Base-by-base conservation (phyloP, 92 coral and sea anemone species). In the Epizoanthus fatuus region DNA sequence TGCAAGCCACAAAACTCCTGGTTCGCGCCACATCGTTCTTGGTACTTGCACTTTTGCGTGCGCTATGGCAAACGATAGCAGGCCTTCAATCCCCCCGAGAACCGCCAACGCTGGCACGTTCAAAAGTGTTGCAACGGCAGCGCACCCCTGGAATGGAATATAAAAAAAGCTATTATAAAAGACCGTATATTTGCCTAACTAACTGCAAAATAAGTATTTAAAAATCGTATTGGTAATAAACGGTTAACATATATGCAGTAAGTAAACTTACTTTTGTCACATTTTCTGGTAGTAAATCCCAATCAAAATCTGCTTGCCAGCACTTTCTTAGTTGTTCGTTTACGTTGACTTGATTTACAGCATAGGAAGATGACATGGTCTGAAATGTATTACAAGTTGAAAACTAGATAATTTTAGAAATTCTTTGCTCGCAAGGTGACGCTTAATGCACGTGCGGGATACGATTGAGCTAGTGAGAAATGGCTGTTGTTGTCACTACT, bases 11-110 rank as follows among this genome's bases (percentile, higher is more conserved):
- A 65, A 9, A 0, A 75, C 64, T 51, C 83, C 84, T 3, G 76
- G 89, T 8, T 85, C 89, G 20, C 37, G 64, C 89, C 89, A 85
- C 37, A 53, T 3, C 9, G 89, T 85, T 15, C 60, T 25, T 9
- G 89, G 84, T 7, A 75, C 69, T 4, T 75, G 52, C 6, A 85
- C 68, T 20, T 74, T 74, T 9, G 89, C 89, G 53, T 85, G 89
- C 16, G 83, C 89, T 19, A 85, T 85, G 42, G 81, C 71, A 47
- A 84, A 84, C 2, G 87, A 84, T 4, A 71, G 20, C 16, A 84
- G 53, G 2, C 72, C 81, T 73, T 72, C 70, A 1, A 84, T 19
- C 2, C 56, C 88, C 35, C 22, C 8, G 0, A 71, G 45, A 0
- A 72, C 51, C 2, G 87, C 71, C 75, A 84, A 59, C 4, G 81